Conservation (phyloP, 2,888 invertebrate genomes). For the Trissoscelio sp. region DNA sequence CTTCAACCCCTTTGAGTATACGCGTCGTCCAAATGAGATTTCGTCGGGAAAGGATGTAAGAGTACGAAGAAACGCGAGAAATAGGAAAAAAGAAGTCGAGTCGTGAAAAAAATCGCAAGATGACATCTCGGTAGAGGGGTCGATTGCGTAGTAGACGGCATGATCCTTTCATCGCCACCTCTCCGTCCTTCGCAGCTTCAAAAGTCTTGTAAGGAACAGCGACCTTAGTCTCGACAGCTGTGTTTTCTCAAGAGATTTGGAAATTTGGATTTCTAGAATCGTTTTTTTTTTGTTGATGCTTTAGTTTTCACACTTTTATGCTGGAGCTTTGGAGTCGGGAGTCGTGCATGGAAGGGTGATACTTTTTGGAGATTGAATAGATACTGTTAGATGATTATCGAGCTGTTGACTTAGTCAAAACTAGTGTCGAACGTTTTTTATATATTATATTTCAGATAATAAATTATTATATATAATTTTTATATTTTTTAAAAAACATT, state of each 20-base stretch:
- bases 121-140: conserved; percentile 79
- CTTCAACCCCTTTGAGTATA: conserved; percentile 72
- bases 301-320: conserved; percentile 60
- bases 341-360: conserved; percentile 28
- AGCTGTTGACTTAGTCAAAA: too few species aligned
- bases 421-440: too few species aligned
- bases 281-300: conserved; percentile 48
- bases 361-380: conserved; percentile 18
- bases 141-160: conserved; percentile 50
- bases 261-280: conserved; percentile 73
- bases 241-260: conserved; percentile 81
- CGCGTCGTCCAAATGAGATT: conserved; percentile 60
- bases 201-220: conserved; percentile 57
- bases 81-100: conserved; percentile 50
- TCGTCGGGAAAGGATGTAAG: conserved; percentile 41
- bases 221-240: conserved; percentile 75
- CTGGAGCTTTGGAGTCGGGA: conserved; percentile 28
- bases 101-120: conserved; percentile 79
- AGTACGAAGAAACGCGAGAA: conserved; percentile 46
- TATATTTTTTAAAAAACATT: too few species aligned
- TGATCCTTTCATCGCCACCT: conserved; percentile 63
- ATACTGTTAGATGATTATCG: conserved; percentile 25
- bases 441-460: too few species aligned
- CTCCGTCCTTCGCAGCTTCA: conserved; percentile 42
- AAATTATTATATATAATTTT: too few species aligned